Evolutionary conservation across 2,888 invertebrate genomes (phyloP).

Genomic region (Ceriagrion tenellum): DNA sequence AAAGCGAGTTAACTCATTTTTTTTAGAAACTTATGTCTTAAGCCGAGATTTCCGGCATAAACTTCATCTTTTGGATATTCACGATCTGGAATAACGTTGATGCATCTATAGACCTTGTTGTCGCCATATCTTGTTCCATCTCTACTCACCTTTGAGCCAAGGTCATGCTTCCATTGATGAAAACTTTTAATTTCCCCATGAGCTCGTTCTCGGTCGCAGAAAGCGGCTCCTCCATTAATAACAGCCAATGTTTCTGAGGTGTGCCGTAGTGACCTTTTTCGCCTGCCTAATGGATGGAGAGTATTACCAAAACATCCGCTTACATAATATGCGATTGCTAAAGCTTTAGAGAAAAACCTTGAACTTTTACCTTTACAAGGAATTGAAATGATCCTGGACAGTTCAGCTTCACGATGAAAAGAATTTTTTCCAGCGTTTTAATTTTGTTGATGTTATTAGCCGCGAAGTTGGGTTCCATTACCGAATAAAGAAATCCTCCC

Average conservation of each 20-base stretch:
- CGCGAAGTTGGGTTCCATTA: conserved; percentile 10
- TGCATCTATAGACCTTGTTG: no score
- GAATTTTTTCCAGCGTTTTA: neutral
- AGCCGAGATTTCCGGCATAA: no score
- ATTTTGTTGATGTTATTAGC: neutral
- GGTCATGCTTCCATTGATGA: conserved; percentile 48
- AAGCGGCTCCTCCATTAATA: conserved; percentile 17
- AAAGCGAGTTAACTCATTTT: no score
- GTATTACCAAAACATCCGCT: neutral
- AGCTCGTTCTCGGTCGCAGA: neutral
- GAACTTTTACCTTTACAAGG: neutral
- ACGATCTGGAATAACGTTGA: no score
- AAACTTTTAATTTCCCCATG: neutral
- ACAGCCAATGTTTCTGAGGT: conserved; percentile 35
- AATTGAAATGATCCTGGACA: conserved; percentile 35
- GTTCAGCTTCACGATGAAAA: conserved; percentile 42
- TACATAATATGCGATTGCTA: neutral
- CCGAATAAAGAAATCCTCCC: conserved; percentile 16
- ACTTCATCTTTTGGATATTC: no score
- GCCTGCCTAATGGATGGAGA: neutral
- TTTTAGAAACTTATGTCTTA: no score
- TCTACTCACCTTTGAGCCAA: conserved; percentile 34
- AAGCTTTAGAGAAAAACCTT: neutral
- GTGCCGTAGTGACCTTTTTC: neutral
- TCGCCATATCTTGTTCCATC: no score